These are phyloP conservation scores for Fringilla coelebs DNA, from an alignment of 2,797 vertebrate species.

Conservation along the genomic window DNA sequence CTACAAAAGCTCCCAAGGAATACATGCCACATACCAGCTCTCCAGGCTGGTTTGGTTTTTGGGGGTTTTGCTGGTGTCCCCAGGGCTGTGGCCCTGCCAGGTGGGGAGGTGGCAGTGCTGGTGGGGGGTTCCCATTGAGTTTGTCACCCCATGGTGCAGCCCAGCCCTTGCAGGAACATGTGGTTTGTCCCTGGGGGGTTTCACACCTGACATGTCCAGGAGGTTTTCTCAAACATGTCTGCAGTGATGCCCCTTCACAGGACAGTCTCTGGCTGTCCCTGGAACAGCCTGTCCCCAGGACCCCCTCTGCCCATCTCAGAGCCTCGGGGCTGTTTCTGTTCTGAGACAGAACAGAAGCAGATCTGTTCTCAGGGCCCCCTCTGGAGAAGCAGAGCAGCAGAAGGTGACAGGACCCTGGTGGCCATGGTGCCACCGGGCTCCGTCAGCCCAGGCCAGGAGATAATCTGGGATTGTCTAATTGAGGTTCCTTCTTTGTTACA, in stretches of 20 bases:
- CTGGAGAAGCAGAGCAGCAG: not conserved
- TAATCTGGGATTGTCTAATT: constrained; percentile 45
- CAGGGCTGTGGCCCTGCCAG: accelerated
- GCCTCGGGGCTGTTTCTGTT: not conserved
- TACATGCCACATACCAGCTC: not conserved
- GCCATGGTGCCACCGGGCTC: accelerated
- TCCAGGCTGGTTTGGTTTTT: not conserved
- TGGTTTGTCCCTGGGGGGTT: accelerated
- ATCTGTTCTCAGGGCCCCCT: not conserved
- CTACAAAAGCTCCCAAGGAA: not conserved
- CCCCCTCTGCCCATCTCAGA: accelerated
- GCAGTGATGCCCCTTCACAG: not conserved
- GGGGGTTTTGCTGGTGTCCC: not conserved
- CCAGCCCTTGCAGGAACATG: accelerated
- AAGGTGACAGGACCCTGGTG: not conserved
- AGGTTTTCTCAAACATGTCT: not conserved
- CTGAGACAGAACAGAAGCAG: not conserved
- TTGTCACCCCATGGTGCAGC: accelerated
- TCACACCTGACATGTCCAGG: not conserved
- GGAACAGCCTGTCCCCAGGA: not conserved
- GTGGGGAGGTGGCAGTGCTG: not conserved
- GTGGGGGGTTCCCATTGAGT: accelerated
- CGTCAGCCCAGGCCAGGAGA: not conserved
- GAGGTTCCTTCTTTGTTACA: not conserved
- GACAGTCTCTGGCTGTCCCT: not conserved